These are phyloP conservation scores for Ypsolopha scabrella DNA, from an alignment of 2,888 invertebrate species.

Conservation along the genomic window DNA sequence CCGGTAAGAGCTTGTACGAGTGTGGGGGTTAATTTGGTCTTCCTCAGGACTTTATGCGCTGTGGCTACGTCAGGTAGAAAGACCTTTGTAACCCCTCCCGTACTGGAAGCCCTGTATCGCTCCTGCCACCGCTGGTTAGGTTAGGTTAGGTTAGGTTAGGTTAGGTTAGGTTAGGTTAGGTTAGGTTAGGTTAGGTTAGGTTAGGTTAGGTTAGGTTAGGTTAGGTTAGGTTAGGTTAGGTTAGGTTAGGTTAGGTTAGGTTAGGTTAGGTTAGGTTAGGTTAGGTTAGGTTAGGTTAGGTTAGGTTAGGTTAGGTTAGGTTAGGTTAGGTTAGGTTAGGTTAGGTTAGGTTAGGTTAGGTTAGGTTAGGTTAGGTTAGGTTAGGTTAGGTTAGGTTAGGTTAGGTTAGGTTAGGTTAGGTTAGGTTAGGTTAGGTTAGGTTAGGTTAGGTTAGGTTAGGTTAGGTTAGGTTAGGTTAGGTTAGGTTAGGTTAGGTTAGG, in stretches of 20 bases:
- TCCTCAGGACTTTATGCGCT: no score
- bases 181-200: slow-evolving; percentile 14
- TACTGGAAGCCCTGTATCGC: neutral
- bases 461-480: slow-evolving; percentile 10
- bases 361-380: slow-evolving; percentile 13
- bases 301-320: slow-evolving; percentile 15
- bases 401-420: slow-evolving; percentile 12
- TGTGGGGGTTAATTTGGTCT: no score
- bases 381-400: slow-evolving; percentile 12
- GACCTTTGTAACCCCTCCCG: no score
- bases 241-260: slow-evolving; percentile 9
- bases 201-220: slow-evolving; percentile 12
- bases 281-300: slow-evolving; percentile 15
- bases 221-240: slow-evolving; percentile 10
- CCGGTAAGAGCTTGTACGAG: no score
- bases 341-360: slow-evolving; percentile 13
- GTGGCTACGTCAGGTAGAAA: no score
- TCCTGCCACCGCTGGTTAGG: neutral
- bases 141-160: slow-evolving; percentile 6
- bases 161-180: slow-evolving; percentile 7
- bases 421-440: slow-evolving; percentile 12
- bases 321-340: slow-evolving; percentile 9
- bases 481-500: slow-evolving; percentile 9
- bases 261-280: slow-evolving; percentile 13
- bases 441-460: slow-evolving; percentile 13